Conservation (phyloP, 2,797 vertebrate species). For the Urophycis tenuis region DNA sequence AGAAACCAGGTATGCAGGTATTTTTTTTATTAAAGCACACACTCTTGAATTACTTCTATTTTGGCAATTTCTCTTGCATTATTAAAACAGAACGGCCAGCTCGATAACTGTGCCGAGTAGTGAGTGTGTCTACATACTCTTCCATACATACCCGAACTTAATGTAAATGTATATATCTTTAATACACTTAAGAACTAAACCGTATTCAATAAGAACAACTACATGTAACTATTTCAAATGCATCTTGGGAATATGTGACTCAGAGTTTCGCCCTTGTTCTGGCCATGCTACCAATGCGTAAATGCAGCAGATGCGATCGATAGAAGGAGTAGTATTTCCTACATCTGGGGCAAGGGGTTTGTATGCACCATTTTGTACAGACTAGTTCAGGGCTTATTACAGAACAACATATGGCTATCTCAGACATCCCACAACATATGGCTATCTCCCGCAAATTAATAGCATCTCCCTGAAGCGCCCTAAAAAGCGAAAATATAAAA, state of each 20-base stretch:
- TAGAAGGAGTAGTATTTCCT: neutral
- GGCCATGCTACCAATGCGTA: neutral
- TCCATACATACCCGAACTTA: neutral
- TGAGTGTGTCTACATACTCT: neutral
- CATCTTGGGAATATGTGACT: neutral
- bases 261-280: neutral
- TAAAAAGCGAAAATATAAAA: too few relatives aligned
- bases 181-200: neutral
- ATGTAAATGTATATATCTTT: neutral
- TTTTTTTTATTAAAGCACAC: neutral
- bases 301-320: neutral
- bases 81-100: neutral
- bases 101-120: neutral
- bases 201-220: neutral
- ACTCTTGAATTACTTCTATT: neutral
- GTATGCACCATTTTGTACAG: neutral
- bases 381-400: neutral
- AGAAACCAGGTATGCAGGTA: slow-evolving; percentile 46
- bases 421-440: too few relatives aligned
- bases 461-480: too few relatives aligned
- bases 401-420: too few relatives aligned
- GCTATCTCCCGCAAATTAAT: too few relatives aligned
- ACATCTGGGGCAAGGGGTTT: neutral
- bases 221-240: neutral
- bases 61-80: neutral